phyloP scores from a whole-genome alignment of 2,888 invertebrate genomes.

The Drosophila leonis region DNA sequence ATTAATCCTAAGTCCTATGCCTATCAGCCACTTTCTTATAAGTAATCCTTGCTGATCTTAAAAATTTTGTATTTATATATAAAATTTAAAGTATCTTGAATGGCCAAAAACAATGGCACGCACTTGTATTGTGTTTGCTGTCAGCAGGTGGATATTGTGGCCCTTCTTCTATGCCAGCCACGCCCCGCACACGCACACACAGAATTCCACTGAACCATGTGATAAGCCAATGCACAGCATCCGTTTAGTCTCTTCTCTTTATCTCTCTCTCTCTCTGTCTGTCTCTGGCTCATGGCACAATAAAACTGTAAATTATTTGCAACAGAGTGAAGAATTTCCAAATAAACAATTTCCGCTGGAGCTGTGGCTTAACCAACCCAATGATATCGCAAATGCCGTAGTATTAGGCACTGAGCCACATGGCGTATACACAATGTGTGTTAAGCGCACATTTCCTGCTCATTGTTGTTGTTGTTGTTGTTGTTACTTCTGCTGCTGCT shows the following conservation, averaged over 20 bases:
- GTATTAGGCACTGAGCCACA: conserved; percentile 45
- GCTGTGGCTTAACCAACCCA: conserved; percentile 37
- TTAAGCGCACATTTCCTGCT: conserved; percentile 43
- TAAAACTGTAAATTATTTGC: conserved; percentile 55
- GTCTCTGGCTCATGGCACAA: conserved; percentile 2
- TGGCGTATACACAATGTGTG: conserved; percentile 65
- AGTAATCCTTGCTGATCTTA: not conserved
- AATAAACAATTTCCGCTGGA: conserved; percentile 60
- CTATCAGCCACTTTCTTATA: too few species aligned
- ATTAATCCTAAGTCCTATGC: too few species aligned
- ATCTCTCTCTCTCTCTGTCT: not conserved
- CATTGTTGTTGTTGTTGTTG: not conserved
- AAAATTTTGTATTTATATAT: not conserved
- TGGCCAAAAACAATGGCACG: not conserved
- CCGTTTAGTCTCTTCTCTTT: conserved; percentile 25
- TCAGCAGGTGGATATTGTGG: conserved; percentile 25
- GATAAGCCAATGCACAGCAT: conserved; percentile 45
- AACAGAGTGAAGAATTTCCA: conserved; percentile 54
- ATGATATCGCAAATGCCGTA: conserved; percentile 39
- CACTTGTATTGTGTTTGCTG: conserved; percentile 10
- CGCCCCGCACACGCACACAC: not conserved
- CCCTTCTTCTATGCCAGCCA: not conserved
- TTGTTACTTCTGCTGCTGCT: not conserved
- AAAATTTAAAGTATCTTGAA: not conserved
- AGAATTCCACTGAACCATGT: conserved; percentile 31